Evolutionary conservation across 2,797 vertebrate species (phyloP), one percentile per base, ranked within the genome.

Genomic region (Meriones psammophilus): DNA sequence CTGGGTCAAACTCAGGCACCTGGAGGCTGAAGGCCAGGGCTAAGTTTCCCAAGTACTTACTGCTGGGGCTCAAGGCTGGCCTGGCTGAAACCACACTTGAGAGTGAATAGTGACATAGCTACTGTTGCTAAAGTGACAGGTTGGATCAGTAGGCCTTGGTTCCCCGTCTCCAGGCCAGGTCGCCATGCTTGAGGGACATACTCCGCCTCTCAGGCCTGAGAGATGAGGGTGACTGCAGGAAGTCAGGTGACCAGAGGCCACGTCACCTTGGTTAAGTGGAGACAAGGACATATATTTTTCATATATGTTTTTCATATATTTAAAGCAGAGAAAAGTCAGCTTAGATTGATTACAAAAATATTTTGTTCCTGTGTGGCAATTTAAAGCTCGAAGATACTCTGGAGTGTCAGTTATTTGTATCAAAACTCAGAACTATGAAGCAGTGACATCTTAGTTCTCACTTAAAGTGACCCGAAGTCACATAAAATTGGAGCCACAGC

Each of bases 121-220:
- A 18, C 89, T 46, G 42, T 94, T 89, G 28, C 42, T 83, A 24
- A 64, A 89, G 26, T 89, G 64, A 92, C n/a, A 88, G 39, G 58
- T 80, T 5, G 89, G 90, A 85, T 68, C 14, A 39, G 62, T 62
- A 89, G 56, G n/a, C 76, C 90, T 96, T 80, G 28, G 33, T 83
- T 95, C 60, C 54, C 54, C n/a, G n/a, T 60, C 42, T 86, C 28
- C 94, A 94, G 60, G 87, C 94, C 7, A 86, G 60, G 89, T 73
- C 87, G 91, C 7, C 66, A 60, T 71, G 81, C 24, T n/a, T 13
- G 2, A n/a, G 60, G 79, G 62, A 88, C 15, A 78, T n/a, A 50
- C 71, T 28, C 64, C 50, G 71, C 88, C 42, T 74, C 83, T 86
- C 54, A 68, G 42, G 64, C 33, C 54, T 77, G 36, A 28, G 79